Conservation (phyloP, 1,140 invertebrate species). For the Diuraphis noxia region DNA sequence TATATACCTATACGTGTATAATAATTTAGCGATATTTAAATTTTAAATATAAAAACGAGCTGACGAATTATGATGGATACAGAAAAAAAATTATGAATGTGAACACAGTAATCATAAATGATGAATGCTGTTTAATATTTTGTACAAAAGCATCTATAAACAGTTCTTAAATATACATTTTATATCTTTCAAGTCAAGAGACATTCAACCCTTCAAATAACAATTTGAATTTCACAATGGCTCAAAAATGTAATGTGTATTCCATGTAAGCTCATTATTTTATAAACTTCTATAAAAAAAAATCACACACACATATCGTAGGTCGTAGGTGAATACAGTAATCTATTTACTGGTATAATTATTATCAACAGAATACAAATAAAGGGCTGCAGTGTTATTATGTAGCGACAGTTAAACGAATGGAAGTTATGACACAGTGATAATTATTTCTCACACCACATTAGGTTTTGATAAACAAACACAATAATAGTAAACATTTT, state of each 20-base stretch:
- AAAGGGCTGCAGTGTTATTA: not conserved
- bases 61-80: not conserved
- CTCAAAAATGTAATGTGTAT: not conserved
- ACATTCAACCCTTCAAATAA: not conserved
- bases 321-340: not conserved
- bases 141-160: not conserved
- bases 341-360: not conserved
- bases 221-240: not conserved
- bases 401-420: not conserved
- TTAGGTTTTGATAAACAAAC: constrained; percentile 9
- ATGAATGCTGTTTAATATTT: constrained; percentile 15
- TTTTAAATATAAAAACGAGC: not conserved
- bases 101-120: constrained; percentile 1
- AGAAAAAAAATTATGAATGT: not conserved
- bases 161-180: constrained; percentile 18
- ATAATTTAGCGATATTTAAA: not conserved
- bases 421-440: not conserved
- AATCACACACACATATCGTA: not conserved
- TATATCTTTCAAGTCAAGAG: not conserved
- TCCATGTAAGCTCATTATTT: not conserved
- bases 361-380: not conserved
- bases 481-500: constrained; percentile 25
- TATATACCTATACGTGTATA: not conserved
- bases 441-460: constrained; percentile 36
- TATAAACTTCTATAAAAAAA: not conserved